phyloP scores from a whole-genome alignment of 2,113 vertebrate genomes.

The Saccopteryx leptura region DNA sequence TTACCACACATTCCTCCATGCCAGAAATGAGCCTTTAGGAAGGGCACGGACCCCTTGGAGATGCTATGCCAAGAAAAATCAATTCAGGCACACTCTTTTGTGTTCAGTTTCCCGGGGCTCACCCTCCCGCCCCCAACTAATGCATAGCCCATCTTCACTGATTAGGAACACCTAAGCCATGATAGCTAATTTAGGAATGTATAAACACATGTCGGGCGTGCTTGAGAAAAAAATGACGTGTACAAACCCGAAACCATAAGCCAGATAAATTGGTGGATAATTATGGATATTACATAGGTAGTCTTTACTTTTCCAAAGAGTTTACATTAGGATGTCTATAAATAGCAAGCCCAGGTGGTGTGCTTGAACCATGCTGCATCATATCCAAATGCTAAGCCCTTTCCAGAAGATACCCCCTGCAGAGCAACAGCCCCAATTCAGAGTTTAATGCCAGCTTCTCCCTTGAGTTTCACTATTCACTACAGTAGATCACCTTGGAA shows the following conservation, averaged over 20 bases:
- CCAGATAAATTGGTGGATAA: conserved; percentile 33
- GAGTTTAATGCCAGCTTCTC: background rate
- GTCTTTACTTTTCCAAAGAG: conserved; percentile 68
- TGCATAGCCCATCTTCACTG: background rate
- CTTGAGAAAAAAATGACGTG: background rate
- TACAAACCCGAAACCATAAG: background rate
- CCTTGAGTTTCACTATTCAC: background rate
- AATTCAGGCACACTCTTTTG: background rate
- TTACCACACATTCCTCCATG: background rate
- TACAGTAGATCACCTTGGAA: background rate
- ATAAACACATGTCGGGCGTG: background rate
- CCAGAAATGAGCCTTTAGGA: background rate
- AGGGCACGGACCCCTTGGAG: background rate
- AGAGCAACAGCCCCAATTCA: background rate
- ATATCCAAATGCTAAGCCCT: conserved; percentile 33
- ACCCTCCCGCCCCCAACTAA: too few relatives aligned
- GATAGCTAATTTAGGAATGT: background rate
- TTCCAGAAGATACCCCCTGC: conserved; percentile 2
- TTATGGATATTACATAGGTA: conserved; percentile 32
- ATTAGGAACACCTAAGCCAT: background rate
- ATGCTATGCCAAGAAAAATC: background rate
- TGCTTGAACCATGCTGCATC: background rate
- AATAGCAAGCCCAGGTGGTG: conserved; percentile 61
- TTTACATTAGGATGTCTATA: conserved; percentile 70
- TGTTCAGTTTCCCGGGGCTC: background rate